Evolutionary conservation across 2,113 vertebrate species (phyloP).

Genomic region (Microtus pennsylvanicus): DNA sequence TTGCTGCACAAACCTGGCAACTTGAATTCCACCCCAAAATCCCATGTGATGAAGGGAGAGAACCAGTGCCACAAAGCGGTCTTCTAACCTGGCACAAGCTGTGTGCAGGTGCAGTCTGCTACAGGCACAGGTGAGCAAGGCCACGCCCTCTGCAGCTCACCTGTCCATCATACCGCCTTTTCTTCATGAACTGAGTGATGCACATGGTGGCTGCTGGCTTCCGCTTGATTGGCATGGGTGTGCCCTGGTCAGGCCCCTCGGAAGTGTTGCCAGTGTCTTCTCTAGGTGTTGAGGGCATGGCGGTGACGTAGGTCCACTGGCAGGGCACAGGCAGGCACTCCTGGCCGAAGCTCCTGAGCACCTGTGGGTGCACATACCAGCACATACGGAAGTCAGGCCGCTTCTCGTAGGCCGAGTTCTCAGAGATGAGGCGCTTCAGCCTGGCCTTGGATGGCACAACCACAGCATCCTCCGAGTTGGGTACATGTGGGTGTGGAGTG

Average conservation of each 20-base stretch:
- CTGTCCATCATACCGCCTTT: slow-evolving; percentile 86
- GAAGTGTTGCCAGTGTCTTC: slow-evolving; percentile 87
- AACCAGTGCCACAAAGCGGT: background rate
- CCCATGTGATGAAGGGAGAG: background rate
- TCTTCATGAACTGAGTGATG: slow-evolving; percentile 98
- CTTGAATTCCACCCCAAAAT: background rate
- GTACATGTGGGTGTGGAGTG: slow-evolving; percentile 66
- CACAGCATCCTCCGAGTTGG: slow-evolving; percentile 75
- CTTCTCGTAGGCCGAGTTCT: slow-evolving; percentile 96
- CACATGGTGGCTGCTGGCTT: slow-evolving; percentile 93
- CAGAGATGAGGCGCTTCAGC: slow-evolving; percentile 93
- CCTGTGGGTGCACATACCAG: slow-evolving; percentile 95
- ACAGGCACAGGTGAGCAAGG: too few relatives aligned
- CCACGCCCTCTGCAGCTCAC: slow-evolving; percentile 82
- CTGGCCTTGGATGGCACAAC: slow-evolving; percentile 92
- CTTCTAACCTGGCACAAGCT: background rate
- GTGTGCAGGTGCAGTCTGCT: background rate
- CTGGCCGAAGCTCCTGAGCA: slow-evolving; percentile 90
- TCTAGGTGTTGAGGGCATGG: slow-evolving; percentile 85
- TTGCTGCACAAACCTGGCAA: background rate
- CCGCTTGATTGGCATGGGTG: slow-evolving; percentile 88
- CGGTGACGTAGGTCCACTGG: slow-evolving; percentile 94
- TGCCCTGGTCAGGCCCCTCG: slow-evolving; percentile 64
- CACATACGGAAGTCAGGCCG: slow-evolving; percentile 91
- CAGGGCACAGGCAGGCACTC: slow-evolving; percentile 94